Evolutionary conservation across 64 coral and sea anemone genomes (phyloP).

Genomic region (Actinia tenebrosa): DNA sequence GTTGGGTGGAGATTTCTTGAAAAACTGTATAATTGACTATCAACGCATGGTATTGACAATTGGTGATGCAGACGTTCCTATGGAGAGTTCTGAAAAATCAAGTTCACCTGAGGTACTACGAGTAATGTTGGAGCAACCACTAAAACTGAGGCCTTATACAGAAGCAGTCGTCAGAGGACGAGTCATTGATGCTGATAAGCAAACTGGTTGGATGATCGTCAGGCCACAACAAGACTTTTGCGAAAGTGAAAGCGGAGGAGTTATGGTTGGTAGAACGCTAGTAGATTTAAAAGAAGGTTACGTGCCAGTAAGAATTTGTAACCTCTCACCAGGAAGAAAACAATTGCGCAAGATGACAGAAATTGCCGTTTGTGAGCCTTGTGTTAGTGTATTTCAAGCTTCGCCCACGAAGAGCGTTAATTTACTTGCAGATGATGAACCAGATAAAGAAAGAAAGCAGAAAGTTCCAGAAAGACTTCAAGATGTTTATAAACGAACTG

Average conservation of each 20-base stretch:
- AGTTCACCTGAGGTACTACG: not conserved
- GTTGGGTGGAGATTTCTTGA: not conserved
- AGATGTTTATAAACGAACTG: not conserved
- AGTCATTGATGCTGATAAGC: not conserved
- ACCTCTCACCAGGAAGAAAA: conserved; percentile 22
- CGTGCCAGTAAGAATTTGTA: conserved; percentile 24
- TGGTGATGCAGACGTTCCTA: not conserved
- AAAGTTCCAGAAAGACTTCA: not conserved
- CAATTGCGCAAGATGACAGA: conserved; percentile 10
- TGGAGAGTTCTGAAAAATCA: not conserved
- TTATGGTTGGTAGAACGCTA: conserved; percentile 37
- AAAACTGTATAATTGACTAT: conserved; percentile 6
- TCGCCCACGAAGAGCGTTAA: not conserved
- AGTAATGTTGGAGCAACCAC: not conserved
- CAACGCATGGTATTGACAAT: not conserved
- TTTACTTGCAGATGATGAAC: too few relatives aligned
- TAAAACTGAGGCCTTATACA: not conserved
- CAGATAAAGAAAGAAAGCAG: not conserved
- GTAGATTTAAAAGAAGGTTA: conserved; percentile 2
- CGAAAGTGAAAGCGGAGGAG: not conserved
- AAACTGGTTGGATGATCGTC: not conserved
- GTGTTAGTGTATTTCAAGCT: not conserved
- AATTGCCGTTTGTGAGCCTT: conserved; percentile 40
- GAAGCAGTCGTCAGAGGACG: not conserved
- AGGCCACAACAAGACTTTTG: not conserved